Base-by-base conservation (phyloP, 2,888 invertebrate genomes). In the Tipula confusa region DNA sequence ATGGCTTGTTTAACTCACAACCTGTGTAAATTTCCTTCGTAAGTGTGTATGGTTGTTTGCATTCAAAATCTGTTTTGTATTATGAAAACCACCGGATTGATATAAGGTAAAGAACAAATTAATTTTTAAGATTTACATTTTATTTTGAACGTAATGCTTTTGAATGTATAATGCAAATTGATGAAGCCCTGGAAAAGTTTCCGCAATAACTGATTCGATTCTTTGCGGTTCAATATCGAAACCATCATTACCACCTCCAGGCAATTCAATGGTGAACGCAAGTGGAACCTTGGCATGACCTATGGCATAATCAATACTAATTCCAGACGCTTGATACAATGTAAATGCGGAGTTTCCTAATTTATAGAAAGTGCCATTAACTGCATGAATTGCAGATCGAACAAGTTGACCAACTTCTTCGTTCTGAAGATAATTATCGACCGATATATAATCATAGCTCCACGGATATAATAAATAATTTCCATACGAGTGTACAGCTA, bases 301-400 rank as follows among this genome's bases (percentile, higher is more conserved):
- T 88, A 92, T 92, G 0, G 92, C 92, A 87, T 92, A 95, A 85
- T 94, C 94, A 86, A 93, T 93, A 85, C 93, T 91, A 5, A 92
- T 92, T 0, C 94, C 94, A 24, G 92, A 89, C 0, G 91, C 91
- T 1, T 89, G 87, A 83, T 91, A 89, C 6, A 91, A 86, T 0
- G 90, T 89, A 85, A 89, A 90, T 0, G 91, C 89, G 0, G 91
- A 90, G 38, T 88, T 90, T 29, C 91, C 91, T 2, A 90, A 87
- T 0, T 29, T 86, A 83, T 91, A 91, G 7, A 43, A n/a, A 1
- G 13, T 80, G 13, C 80, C 29, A 80, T 80, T 29, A 2, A 80
- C 80, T 6, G 80, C 29, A 15, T 15, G 5, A 29, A 80, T 29
- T 11, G 79, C 79, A 29, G 28, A 28, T 79, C 28, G 28, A 3